Base-by-base conservation (phyloP, 2,888 invertebrate species). In the Dascillus cervinus region DNA sequence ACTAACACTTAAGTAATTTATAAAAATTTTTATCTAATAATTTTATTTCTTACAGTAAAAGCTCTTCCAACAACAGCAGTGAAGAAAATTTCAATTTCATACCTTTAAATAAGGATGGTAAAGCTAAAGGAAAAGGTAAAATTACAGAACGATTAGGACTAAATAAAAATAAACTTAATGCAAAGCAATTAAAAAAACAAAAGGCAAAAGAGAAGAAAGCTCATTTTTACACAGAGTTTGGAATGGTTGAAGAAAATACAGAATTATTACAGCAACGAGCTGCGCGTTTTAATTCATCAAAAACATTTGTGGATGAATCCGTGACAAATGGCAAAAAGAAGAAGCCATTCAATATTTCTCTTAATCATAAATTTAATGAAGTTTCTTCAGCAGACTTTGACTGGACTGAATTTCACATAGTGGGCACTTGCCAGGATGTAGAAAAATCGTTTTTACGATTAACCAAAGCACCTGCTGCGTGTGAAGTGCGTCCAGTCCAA, bases 381-480 rank as follows among this genome's bases (percentile, higher is more conserved):
- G 82, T 79, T 49, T 64, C 66, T 37, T 72, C 77, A 43, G 75
- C 76, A 39, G 83, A 86, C 53, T 79, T 88, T 67, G 90, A 91
- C 67, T 78, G 89, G 67, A 77, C 80, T 50, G 82, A 82, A 60
- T 78, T 85, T 65, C 90, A 91, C 64, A 87, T 98, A 58, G 84
- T 95, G 48, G 98, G 97, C 43, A 91, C 91, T 11, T 94, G 92
- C 67, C 77, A 75, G 62, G 89, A 95, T 60, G 69, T 98, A 56
- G 97, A 98, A 66, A 98, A 99, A 65, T 85, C 86, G 26, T 98
- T 95, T 66, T 76, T 99, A 49, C 77, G 98, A 52, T 73, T 98
- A 32, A 99, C 98, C 17, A 78, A 92, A 80, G 95, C 95, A 47
- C 96, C 97, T 30, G 85, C 89, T 61, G 77, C 92, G 23, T 79